These are phyloP conservation scores for Cyanistes caeruleus DNA, from an alignment of 2,113 vertebrate species.

Conservation along the genomic window DNA sequence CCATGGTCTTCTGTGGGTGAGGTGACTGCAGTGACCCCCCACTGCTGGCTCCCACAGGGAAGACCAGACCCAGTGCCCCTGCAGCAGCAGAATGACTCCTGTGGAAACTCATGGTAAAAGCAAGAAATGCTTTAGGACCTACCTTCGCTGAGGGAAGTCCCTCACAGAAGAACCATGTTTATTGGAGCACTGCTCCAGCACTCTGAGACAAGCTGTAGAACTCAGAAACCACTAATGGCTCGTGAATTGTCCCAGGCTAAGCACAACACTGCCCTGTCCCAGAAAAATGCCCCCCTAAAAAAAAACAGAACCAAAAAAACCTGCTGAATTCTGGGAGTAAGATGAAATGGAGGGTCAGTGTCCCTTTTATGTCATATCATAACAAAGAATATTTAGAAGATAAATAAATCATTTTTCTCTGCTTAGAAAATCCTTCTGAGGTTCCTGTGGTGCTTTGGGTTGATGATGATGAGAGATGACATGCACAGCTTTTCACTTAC, in stretches of 20 bases:
- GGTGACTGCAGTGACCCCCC: not conserved
- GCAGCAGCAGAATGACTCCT: not conserved
- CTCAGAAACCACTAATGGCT: not conserved
- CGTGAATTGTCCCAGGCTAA: not conserved
- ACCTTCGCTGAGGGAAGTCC: accelerated
- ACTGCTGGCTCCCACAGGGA: not conserved
- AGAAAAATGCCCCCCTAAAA: not conserved
- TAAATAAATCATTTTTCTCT: not conserved
- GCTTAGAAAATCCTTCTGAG: not conserved
- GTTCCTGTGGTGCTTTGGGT: not conserved
- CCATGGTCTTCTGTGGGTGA: not conserved
- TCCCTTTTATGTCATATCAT: not conserved
- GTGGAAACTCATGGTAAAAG: not conserved
- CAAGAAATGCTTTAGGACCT: not conserved
- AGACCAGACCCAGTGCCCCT: not conserved
- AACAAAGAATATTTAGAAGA: not conserved
- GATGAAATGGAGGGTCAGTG: not conserved
- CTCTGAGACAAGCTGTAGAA: accelerated
- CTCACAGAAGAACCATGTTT: not conserved
- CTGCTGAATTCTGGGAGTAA: not conserved
- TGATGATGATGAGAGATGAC: slow-evolving; percentile 13
- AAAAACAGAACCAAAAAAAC: too few relatives aligned
- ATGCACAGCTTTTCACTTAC: not conserved
- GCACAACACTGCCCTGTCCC: not conserved
- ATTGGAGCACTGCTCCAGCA: accelerated